Evolutionary conservation across 2,113 vertebrate species (phyloP), one percentile per base, ranked within the genome.

Genomic region (Okapia johnstoni): DNA sequence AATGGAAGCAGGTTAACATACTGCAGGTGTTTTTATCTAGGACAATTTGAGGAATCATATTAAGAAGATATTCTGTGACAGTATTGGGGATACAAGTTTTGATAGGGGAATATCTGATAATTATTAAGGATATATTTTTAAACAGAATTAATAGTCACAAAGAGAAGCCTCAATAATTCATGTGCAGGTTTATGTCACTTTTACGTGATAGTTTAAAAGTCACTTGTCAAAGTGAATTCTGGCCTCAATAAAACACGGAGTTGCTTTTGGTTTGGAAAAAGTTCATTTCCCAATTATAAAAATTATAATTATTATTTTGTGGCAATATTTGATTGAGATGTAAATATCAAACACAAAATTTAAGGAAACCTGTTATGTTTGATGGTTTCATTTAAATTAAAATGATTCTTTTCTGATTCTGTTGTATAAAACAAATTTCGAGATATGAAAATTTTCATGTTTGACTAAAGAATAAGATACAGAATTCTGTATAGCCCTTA

Each of bases 21-120:
- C 23, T 96, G 36, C 70, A 94, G 55, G n/a, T 94, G 57, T 90
- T 94, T 93, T 93, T 85, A 92, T 30, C 36, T 50, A 94, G 21
- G 66, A 90, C 21, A 77, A 8, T 79, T 87, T 6, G 77, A 58
- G 3, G 61, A 92, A 23, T 90, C n/a, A 48, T 63, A 94, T 84
- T 86, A 84, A 92, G 80, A 83, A 88, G 55, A 16, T 80, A 80
- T 5, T 86, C 57, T 52, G 26, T 54, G 58, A 63, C 4, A 26
- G 12, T 66, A 66, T 17, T 60, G 8, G 13, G 52, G 16, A 95
- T 36, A 73, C 2, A 92, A 21, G 63, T 21, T 95, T 92, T 93
- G 63, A 50, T 76, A 83, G 90, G 26, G 14, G 33, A 25, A 14
- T 87, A 25, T 80, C 43, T 95, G 73, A 48, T 85, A 57, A 70